A percentile compares a stretch with the other conserved stretches of the same genome.
phyloP scores from a whole-genome alignment of 2,888 invertebrate genomes.

The Drosophila neonasuta region DNA sequence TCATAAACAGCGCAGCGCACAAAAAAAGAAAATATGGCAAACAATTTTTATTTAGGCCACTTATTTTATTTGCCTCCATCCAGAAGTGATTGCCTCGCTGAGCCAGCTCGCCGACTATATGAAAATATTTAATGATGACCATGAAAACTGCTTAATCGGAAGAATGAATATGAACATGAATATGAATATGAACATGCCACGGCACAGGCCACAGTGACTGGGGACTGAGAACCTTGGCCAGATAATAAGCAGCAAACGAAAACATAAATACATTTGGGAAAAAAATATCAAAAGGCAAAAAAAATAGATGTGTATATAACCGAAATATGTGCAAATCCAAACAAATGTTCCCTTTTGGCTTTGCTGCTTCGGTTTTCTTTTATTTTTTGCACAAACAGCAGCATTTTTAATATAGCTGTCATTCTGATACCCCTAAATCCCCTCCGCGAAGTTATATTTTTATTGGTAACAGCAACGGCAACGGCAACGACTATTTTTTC shows the following conservation, averaged over 20 bases:
- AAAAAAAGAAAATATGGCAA: slow-evolving; percentile 44
- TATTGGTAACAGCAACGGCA: slow-evolving; percentile 56
- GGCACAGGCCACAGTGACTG: slow-evolving; percentile 2
- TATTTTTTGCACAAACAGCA: slow-evolving; percentile 71
- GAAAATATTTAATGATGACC: slow-evolving; percentile 71
- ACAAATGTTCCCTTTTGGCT: slow-evolving; percentile 41
- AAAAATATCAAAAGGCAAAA: slow-evolving; percentile 46
- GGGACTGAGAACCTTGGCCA: slow-evolving; percentile 32
- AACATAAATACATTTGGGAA: slow-evolving; percentile 61
- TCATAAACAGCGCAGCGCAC: slow-evolving; percentile 42
- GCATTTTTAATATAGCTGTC: slow-evolving; percentile 75
- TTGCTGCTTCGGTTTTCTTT: slow-evolving; percentile 4
- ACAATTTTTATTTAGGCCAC: slow-evolving; percentile 64
- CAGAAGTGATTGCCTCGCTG: slow-evolving; percentile 38
- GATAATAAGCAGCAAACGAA: slow-evolving; percentile 56
- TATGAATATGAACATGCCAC: slow-evolving; percentile 41
- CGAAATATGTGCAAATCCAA: slow-evolving; percentile 62
- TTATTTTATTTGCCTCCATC: slow-evolving; percentile 59
- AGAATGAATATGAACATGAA: slow-evolving; percentile 70
- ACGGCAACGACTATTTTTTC: slow-evolving; percentile 65
- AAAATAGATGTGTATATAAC: slow-evolving; percentile 17
- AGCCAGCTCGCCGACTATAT: slow-evolving; percentile 37
- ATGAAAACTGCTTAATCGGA: slow-evolving; percentile 78
- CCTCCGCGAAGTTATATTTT: slow-evolving; percentile 39
- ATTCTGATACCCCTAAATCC: slow-evolving; percentile 31